These are phyloP conservation scores for Platyscapa corneri DNA, from an alignment of 1,140 invertebrate species.

Conservation along the genomic window DNA sequence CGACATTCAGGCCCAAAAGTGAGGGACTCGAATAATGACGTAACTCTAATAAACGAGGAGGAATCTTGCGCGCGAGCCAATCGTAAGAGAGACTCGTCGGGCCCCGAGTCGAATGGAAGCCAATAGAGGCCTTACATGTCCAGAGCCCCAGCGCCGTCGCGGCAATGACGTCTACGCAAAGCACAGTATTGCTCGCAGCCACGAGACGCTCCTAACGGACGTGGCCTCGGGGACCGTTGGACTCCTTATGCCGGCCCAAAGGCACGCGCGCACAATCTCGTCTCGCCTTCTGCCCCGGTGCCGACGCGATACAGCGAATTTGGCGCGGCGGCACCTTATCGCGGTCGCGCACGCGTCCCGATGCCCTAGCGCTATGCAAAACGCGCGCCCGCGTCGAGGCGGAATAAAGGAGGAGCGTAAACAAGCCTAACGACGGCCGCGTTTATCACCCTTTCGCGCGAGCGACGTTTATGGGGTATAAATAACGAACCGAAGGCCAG, in stretches of 20 bases:
- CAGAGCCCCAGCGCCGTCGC: too few relatives aligned
- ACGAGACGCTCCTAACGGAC: too few relatives aligned
- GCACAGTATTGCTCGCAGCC: background rate
- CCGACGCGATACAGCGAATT: background rate
- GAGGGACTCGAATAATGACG: too few relatives aligned
- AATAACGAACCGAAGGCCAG: constrained; percentile 40
- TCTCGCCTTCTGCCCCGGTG: background rate
- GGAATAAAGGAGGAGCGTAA: constrained; percentile 33
- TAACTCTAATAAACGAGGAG: too few relatives aligned
- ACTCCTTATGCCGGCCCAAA: background rate
- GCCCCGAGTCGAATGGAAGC: too few relatives aligned
- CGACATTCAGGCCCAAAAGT: too few relatives aligned
- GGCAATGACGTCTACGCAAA: background rate
- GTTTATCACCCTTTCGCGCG: constrained; percentile 44
- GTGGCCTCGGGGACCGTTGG: background rate
- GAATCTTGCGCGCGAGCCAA: too few relatives aligned
- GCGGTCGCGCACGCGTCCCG: background rate
- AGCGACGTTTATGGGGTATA: constrained; percentile 47
- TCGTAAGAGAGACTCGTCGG: too few relatives aligned
- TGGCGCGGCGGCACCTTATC: background rate
- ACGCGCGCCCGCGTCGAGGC: too few relatives aligned
- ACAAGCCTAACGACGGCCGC: constrained; percentile 45
- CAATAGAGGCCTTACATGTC: too few relatives aligned
- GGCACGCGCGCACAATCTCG: background rate
- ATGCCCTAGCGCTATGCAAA: too few relatives aligned